phyloP scores from a whole-genome alignment of 1,140 invertebrate species.

The Diploscapter pachys region DNA sequence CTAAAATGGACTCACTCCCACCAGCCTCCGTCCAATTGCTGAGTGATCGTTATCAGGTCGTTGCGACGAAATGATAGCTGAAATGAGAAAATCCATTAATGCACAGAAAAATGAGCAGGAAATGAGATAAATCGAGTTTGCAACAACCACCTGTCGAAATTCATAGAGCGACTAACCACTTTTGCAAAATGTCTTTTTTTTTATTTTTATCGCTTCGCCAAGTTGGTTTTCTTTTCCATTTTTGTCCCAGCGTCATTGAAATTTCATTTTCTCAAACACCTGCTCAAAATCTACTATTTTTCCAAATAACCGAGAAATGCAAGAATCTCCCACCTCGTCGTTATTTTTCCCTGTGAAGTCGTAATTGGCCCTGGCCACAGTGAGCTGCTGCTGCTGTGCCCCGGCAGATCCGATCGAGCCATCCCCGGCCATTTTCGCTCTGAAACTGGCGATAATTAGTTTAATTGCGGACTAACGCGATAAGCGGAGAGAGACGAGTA shows the following conservation, averaged over 20 bases:
- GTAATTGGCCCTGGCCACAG: slow-evolving; percentile 73
- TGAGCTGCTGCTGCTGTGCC: not conserved
- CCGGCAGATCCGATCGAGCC: not conserved
- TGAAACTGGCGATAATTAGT: too few relatives aligned
- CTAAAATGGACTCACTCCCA: slow-evolving; percentile 69
- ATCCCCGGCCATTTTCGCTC: slow-evolving; percentile 9
- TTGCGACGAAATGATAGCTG: slow-evolving; percentile 92
- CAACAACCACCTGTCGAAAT: too few relatives aligned
- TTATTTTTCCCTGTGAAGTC: slow-evolving; percentile 92
- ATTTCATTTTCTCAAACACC: too few relatives aligned
- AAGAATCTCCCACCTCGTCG: slow-evolving; percentile 74
- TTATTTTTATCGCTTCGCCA: too few relatives aligned
- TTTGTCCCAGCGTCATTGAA: too few relatives aligned
- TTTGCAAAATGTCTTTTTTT: too few relatives aligned
- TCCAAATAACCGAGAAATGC: slow-evolving; percentile 11
- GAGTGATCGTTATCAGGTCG: slow-evolving; percentile 90
- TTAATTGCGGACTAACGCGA: too few relatives aligned
- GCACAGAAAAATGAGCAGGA: slow-evolving; percentile 17
- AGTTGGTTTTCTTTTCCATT: too few relatives aligned
- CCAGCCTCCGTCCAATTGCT: slow-evolving; percentile 93
- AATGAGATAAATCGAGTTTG: slow-evolving; percentile 7
- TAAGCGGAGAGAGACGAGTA: too few relatives aligned
- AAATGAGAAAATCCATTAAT: slow-evolving; percentile 54
- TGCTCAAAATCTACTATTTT: slow-evolving; percentile 17
- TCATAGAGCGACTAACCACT: too few relatives aligned